These are phyloP conservation scores for Caenorhabditis angaria DNA, from an alignment of 2,888 invertebrate genomes.

Conservation along the genomic window DNA sequence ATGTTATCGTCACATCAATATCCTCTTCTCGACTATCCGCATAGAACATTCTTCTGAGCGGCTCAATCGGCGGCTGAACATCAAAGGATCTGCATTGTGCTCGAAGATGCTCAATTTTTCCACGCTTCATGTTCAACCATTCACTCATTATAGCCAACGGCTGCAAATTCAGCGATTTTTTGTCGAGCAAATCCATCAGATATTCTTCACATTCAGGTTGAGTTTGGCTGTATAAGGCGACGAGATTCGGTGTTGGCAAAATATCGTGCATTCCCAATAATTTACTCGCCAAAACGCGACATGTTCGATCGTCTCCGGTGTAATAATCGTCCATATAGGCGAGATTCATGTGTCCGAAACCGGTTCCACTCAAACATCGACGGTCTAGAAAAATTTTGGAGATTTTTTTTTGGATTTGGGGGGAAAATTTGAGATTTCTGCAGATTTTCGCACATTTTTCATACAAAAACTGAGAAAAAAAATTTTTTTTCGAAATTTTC, in stretches of 20 bases:
- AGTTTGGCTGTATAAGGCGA: not conserved
- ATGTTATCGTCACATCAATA: slow-evolving; percentile 45
- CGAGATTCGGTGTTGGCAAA: slow-evolving; percentile 2
- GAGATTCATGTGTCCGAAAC: slow-evolving; percentile 51
- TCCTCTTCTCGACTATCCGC: slow-evolving; percentile 28
- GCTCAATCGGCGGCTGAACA: slow-evolving; percentile 32
- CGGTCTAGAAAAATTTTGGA: slow-evolving; percentile 22
- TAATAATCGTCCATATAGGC: slow-evolving; percentile 55
- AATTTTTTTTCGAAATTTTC: too few species aligned
- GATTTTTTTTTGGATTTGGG: not conserved
- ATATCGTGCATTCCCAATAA: slow-evolving; percentile 8
- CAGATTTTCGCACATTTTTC: too few species aligned
- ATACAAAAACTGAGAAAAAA: too few species aligned
- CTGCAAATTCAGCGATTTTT: not conserved
- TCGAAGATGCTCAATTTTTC: slow-evolving; percentile 21
- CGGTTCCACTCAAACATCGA: slow-evolving; percentile 42
- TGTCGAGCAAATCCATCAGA: slow-evolving; percentile 22
- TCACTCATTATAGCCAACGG: slow-evolving; percentile 9
- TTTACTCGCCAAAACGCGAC: not conserved
- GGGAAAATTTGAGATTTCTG: too few species aligned
- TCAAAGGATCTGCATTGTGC: slow-evolving; percentile 22
- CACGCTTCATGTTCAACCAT: slow-evolving; percentile 15
- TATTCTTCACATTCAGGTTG: slow-evolving; percentile 11
- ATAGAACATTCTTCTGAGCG: slow-evolving; percentile 46
- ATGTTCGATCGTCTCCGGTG: slow-evolving; percentile 11